Base-by-base conservation (phyloP, 2,888 invertebrate species). In the Exocentrus adspersus region DNA sequence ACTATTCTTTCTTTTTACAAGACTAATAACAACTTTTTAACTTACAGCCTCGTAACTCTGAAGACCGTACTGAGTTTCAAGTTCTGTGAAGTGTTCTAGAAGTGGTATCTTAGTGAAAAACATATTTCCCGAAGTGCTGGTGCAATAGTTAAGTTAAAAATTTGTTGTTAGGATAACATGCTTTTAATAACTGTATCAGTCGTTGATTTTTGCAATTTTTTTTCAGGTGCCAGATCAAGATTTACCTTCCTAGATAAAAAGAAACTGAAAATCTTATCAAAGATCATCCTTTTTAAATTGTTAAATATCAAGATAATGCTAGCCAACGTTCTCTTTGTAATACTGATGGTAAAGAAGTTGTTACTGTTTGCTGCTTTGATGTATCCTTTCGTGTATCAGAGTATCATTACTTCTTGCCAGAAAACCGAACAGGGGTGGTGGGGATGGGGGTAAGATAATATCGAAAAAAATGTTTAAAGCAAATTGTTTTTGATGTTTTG, bases 261-360 rank as follows among this genome's bases (percentile, higher is more conserved):
- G 41, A 54, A 61, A 28, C 37, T 67, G 37, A 67, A 67, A 60
- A 64, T 61, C 20, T 46, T 67, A 53, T 64, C 54, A 2, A 67
- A 56, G 59, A 52, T 67, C 9, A 54, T 67, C 21, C 48, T 67
- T 16, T 64, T 62, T n/a, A 86, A 87, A 7, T 77, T 87, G 0
- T 72, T 86, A 65, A 87, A 87, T 79, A 82, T 85, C 2, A 90
- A 90, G 72, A 75, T 89, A 3, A 76, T 90, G 48, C 80, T 90
- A 17, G 81, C 89, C 1, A 88, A 90, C 0, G 85, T 89, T 4
- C 83, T 90, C 1, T 80, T 89, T 9, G 84, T 87, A 1, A 87
- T 90, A 0, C 78, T 90, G 69, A 84, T 89, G 72, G 88, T 90
- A 68, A 90, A 90, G 81, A 90, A 90, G 72, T 79, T 89, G 1